A percentile compares a stretch with the other conserved stretches of the same genome.
These are phyloP conservation scores for Trichogramma dendrolimi DNA, from an alignment of 2,888 invertebrate species.

Conservation along the genomic window DNA sequence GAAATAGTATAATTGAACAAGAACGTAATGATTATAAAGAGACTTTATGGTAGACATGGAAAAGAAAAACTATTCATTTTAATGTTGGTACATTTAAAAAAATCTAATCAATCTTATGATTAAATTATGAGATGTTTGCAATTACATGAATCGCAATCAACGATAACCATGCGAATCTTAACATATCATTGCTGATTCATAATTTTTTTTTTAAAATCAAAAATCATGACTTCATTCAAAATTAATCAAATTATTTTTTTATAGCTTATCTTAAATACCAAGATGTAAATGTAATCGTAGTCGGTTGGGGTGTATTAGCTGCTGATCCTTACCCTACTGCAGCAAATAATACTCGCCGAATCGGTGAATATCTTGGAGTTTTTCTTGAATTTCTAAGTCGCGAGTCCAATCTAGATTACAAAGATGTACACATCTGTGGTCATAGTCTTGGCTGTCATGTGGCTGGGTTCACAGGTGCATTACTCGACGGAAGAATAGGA, in stretches of 20 bases:
- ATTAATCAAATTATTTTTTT: constrained; percentile 7
- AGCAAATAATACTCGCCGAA: constrained; percentile 41
- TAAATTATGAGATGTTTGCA: too few species aligned
- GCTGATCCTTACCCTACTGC: constrained; percentile 39
- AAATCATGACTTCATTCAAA: background rate
- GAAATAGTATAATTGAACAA: too few species aligned
- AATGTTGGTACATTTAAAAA: too few species aligned
- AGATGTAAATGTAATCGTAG: constrained; percentile 45
- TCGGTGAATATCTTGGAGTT: constrained; percentile 41
- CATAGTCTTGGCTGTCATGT: constrained; percentile 51
- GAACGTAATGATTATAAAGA: too few species aligned
- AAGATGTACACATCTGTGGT: constrained; percentile 47
- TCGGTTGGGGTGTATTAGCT: constrained; percentile 43
- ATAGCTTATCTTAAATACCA: constrained; percentile 42
- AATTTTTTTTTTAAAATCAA: background rate
- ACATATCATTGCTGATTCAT: too few species aligned
- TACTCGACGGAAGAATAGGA: constrained; percentile 41
- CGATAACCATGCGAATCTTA: too few species aligned
- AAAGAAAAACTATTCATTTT: too few species aligned
- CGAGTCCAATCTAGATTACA: constrained; percentile 43
- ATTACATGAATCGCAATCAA: too few species aligned
- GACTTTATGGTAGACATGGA: too few species aligned
- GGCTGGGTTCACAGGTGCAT: constrained; percentile 44
- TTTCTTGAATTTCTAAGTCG: constrained; percentile 42
- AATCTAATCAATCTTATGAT: too few species aligned